Evolutionary conservation across 2,888 invertebrate species (phyloP).

Genomic region (Rotaria sp.): DNA sequence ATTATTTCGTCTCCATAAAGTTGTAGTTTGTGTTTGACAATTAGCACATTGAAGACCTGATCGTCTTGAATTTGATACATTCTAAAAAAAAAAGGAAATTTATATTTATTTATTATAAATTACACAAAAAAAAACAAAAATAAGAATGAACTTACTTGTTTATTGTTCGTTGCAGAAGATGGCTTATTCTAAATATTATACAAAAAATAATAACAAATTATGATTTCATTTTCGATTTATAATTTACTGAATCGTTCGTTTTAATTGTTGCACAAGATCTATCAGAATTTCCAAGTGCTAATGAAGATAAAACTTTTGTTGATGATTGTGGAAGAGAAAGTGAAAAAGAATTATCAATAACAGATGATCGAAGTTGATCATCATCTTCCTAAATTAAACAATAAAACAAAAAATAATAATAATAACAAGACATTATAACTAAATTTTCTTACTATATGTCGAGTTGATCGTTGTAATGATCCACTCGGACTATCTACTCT

Average conservation of each 20-base stretch:
- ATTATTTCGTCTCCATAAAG: conserved; percentile 87
- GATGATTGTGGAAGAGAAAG: not conserved
- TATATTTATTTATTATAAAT: no score
- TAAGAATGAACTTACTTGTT: not conserved
- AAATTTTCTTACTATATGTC: conserved; percentile 78
- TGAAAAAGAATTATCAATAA: not conserved
- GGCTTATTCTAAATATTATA: not conserved
- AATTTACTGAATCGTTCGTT: not conserved
- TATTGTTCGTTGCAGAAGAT: not conserved
- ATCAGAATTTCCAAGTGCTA: not conserved
- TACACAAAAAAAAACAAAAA: not conserved
- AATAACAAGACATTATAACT: not conserved
- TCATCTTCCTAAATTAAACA: not conserved
- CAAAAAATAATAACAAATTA: not conserved
- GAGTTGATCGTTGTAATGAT: conserved; percentile 82
- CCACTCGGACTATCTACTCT: conserved; percentile 98
- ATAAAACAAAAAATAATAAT: not conserved
- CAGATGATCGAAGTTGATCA: not conserved
- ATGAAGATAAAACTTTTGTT: not conserved
- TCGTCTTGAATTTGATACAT: conserved; percentile 1
- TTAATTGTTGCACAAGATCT: not conserved
- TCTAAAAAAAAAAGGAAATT: not conserved
- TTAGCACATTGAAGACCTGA: conserved; percentile 78
- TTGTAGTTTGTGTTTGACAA: conserved; percentile 80
- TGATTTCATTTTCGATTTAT: not conserved